These are phyloP conservation scores for Colletes collaris DNA, from an alignment of 2,888 invertebrate genomes.

Conservation along the genomic window DNA sequence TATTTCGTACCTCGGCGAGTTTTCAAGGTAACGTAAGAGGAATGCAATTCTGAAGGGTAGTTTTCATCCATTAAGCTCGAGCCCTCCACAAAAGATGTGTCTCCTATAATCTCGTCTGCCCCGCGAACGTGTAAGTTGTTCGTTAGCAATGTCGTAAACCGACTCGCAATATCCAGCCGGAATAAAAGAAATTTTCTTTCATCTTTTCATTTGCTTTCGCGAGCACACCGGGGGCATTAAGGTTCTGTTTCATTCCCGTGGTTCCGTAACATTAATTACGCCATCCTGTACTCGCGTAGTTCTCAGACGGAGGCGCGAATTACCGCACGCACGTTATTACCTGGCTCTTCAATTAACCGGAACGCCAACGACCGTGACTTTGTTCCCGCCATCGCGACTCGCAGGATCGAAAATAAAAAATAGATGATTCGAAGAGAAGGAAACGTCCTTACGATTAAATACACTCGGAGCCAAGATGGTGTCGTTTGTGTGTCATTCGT, in stretches of 20 bases:
- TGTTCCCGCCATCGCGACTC: neutral
- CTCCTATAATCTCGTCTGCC: constrained; percentile 6
- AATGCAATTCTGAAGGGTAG: constrained; percentile 3
- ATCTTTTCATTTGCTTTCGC: neutral
- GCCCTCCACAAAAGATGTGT: neutral
- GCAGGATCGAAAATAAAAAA: neutral
- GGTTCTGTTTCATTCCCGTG: neutral
- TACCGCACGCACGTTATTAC: constrained; percentile 20
- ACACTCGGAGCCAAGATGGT: no score
- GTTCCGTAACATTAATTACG: constrained; percentile 6
- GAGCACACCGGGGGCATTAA: neutral
- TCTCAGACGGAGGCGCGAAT: constrained; percentile 16
- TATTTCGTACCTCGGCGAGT: neutral
- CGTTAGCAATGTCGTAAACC: constrained; percentile 10
- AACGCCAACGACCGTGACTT: neutral
- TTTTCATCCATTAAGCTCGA: neutral
- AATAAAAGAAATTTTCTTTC: constrained; percentile 11
- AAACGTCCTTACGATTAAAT: no score
- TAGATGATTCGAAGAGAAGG: no score
- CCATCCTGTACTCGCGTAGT: constrained; percentile 5
- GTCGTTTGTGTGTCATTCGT: no score
- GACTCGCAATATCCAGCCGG: neutral
- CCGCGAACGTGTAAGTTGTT: constrained; percentile 3
- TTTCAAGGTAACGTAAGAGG: constrained; percentile 1
- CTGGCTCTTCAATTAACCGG: constrained; percentile 35